phyloP scores from a whole-genome alignment of 2,113 vertebrate species.

The Synodontis membranacea region DNA sequence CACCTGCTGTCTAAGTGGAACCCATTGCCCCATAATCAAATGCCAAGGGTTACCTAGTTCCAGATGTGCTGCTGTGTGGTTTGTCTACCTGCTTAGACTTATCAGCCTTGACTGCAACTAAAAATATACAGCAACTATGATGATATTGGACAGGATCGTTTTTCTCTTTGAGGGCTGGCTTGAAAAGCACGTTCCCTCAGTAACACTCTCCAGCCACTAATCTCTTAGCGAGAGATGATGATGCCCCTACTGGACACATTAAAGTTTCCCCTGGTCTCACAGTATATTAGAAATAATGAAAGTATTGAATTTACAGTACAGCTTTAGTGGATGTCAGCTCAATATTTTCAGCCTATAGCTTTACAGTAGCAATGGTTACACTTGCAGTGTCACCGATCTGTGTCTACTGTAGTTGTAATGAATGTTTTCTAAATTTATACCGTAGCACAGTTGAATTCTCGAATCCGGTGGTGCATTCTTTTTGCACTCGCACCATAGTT shows the following conservation, averaged over 20 bases:
- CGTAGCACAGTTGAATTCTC: neutral
- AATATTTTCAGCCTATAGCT: neutral
- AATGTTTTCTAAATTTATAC: neutral
- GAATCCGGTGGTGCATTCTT: neutral
- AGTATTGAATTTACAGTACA: neutral
- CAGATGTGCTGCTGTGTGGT: constrained; percentile 42
- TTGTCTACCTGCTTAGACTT: neutral
- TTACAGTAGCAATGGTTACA: neutral
- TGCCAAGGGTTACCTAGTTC: constrained; percentile 32
- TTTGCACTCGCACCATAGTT: neutral
- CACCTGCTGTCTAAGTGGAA: constrained; percentile 32
- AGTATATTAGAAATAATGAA: constrained; percentile 7
- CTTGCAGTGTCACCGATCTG: neutral
- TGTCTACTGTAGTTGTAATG: neutral
- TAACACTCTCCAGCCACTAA: constrained; percentile 24
- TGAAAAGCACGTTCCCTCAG: constrained; percentile 24
- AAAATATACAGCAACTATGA: constrained; percentile 24
- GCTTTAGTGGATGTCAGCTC: neutral
- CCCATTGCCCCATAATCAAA: constrained; percentile 30
- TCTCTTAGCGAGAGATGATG: neutral
- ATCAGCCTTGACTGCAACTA: neutral
- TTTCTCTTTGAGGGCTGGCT: constrained; percentile 35
- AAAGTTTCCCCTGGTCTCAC: constrained; percentile 33
- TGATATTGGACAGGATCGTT: constrained; percentile 38
- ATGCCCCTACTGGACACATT: constrained; percentile 10